Conservation (phyloP, 2,797 vertebrate species). For the Pteronotus mesoamericanus region DNA sequence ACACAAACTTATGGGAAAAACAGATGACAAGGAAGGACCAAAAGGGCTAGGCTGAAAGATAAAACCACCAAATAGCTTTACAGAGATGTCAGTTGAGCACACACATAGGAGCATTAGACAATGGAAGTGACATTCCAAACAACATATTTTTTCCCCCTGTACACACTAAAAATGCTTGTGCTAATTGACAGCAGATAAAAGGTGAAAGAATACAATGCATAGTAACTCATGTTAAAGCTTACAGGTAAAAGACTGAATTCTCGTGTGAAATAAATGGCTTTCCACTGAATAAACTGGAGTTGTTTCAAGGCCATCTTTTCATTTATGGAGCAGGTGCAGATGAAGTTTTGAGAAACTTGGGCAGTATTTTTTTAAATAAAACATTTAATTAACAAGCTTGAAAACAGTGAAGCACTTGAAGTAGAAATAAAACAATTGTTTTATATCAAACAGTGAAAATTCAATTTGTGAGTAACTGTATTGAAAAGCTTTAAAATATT, state of each 20-base stretch:
- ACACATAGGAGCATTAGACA: not conserved
- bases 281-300: constrained; percentile 85
- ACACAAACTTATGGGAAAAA: constrained; percentile 9
- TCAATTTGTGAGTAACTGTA: constrained; percentile 79
- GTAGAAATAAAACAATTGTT: constrained; percentile 85
- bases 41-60: not conserved
- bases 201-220: constrained; percentile 74
- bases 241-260: constrained; percentile 84
- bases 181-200: constrained; percentile 67
- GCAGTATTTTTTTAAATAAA: constrained; percentile 77
- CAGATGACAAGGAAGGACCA: constrained; percentile 45
- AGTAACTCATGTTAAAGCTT: constrained; percentile 74
- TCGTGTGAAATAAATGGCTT: constrained; percentile 79
- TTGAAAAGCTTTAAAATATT: constrained; percentile 83
- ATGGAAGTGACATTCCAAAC: constrained; percentile 60
- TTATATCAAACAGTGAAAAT: constrained; percentile 82
- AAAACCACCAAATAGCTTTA: constrained; percentile 49
- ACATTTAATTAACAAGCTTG: constrained; percentile 88
- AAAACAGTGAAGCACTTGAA: constrained; percentile 83
- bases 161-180: constrained; percentile 55
- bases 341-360: constrained; percentile 86
- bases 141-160: constrained; percentile 45
- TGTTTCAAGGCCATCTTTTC: constrained; percentile 90
- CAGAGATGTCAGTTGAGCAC: not conserved
- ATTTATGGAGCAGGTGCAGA: constrained; percentile 84